These are phyloP conservation scores for Kryphioiulus occultus DNA, from an alignment of 2,888 invertebrate species.

Conservation along the genomic window DNA sequence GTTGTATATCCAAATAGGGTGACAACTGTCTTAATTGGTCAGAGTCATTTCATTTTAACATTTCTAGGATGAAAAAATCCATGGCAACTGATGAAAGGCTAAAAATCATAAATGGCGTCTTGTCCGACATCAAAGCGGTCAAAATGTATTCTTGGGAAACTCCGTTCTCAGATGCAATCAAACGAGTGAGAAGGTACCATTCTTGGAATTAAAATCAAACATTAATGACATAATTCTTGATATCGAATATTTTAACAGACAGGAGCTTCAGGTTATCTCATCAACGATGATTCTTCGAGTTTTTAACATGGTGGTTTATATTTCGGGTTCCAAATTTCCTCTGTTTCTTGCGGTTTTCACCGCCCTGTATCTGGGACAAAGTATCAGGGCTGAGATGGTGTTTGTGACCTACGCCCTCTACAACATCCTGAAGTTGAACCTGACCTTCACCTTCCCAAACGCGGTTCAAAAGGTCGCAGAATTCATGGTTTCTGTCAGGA, in stretches of 20 bases:
- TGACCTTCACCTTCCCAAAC: constrained; percentile 37
- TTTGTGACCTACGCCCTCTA: constrained; percentile 43
- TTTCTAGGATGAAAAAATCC: constrained; percentile 38
- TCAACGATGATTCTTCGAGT: background rate
- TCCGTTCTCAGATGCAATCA: constrained; percentile 83
- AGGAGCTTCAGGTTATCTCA: constrained; percentile 29
- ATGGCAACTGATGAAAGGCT: constrained; percentile 76
- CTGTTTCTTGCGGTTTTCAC: constrained; percentile 24
- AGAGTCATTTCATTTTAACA: too few species aligned
- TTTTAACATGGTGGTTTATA: constrained; percentile 46
- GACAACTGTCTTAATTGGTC: too few species aligned
- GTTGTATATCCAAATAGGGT: too few species aligned
- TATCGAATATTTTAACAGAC: background rate
- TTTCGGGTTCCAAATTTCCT: constrained; percentile 37
- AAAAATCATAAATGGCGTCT: constrained; percentile 92
- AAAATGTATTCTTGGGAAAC: constrained; percentile 98
- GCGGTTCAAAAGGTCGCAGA: constrained; percentile 39
- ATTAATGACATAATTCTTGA: background rate
- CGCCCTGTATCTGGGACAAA: background rate
- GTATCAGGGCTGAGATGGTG: constrained; percentile 28
- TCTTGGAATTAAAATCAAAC: too few species aligned
- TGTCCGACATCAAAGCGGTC: constrained; percentile 90
- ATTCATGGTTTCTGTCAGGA: background rate
- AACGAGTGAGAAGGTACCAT: constrained; percentile 71
- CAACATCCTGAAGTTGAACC: constrained; percentile 37